Conservation (phyloP, 2,888 invertebrate species). For the Lepidocyrtinus sp. region DNA sequence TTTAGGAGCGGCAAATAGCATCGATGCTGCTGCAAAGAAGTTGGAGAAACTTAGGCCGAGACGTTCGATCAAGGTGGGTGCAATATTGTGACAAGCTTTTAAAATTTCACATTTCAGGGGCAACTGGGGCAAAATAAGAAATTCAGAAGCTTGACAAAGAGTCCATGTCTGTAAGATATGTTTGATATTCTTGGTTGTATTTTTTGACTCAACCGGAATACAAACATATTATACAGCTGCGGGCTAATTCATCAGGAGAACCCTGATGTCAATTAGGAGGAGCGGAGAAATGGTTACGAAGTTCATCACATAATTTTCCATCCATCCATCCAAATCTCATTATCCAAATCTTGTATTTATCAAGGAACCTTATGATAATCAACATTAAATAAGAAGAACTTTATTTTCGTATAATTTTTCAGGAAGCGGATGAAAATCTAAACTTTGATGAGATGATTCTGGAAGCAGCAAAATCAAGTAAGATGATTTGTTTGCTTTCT, state of each 20-base stretch:
- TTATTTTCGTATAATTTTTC: conserved; percentile 61
- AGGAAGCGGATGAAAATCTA: conserved; percentile 93
- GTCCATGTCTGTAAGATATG: conserved; percentile 90
- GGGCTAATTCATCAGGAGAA: conserved; percentile 57
- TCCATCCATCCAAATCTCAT: background rate
- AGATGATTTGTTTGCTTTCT: no score
- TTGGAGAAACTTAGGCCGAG: conserved; percentile 92
- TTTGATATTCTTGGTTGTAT: conserved; percentile 99
- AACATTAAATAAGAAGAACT: background rate
- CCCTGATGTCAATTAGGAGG: background rate
- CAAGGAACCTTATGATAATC: background rate
- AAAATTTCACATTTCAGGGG: background rate
- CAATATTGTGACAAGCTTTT: background rate
- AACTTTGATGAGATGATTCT: conserved; percentile 99
- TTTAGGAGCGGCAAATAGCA: conserved; percentile 90
- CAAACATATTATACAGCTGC: conserved; percentile 98
- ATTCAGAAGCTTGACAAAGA: background rate
- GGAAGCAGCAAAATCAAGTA: conserved; percentile 92
- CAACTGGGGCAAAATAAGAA: background rate
- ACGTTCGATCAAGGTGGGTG: conserved; percentile 82
- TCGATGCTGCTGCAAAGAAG: conserved; percentile 98
- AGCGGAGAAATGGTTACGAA: background rate
- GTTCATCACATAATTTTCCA: no score
- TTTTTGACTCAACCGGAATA: conserved; percentile 92
- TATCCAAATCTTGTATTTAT: background rate